Conservation (phyloP, 2,888 invertebrate species). For the Eueremaeus valkanovi region DNA sequence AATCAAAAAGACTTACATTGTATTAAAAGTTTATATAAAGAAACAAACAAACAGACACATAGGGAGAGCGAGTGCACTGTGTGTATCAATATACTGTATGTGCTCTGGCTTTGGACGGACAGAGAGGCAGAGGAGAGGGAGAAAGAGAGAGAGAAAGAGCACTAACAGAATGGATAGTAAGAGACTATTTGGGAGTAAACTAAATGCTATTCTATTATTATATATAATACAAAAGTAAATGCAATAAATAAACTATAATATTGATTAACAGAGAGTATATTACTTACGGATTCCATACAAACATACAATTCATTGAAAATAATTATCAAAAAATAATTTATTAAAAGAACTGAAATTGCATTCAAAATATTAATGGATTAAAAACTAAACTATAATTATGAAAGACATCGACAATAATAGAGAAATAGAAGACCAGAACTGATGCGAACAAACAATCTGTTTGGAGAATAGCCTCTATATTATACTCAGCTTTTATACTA, state of each 20-base stretch:
- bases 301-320: neutral
- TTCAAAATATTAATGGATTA: neutral
- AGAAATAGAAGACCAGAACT: neutral
- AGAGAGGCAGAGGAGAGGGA: neutral
- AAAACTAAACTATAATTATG: neutral
- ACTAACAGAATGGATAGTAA: too few relatives aligned
- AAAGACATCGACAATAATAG: neutral
- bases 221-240: neutral
- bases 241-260: neutral
- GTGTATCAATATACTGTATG: too few relatives aligned
- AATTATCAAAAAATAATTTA: neutral
- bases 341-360: neutral
- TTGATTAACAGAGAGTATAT: conserved; percentile 15
- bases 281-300: neutral
- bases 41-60: neutral
- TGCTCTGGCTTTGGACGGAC: too few relatives aligned
- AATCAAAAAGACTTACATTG: conserved; percentile 20
- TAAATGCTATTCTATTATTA: neutral
- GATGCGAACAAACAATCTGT: neutral
- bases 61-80: too few relatives aligned
- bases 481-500: neutral
- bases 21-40: conserved; percentile 2
- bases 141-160: neutral
- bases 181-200: neutral
- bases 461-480: neutral